Percentiles rank a stretch among this genome's conserved stretches.
phyloP scores from a whole-genome alignment of 2,113 vertebrate genomes.

The Gadus chalcogrammus region DNA sequence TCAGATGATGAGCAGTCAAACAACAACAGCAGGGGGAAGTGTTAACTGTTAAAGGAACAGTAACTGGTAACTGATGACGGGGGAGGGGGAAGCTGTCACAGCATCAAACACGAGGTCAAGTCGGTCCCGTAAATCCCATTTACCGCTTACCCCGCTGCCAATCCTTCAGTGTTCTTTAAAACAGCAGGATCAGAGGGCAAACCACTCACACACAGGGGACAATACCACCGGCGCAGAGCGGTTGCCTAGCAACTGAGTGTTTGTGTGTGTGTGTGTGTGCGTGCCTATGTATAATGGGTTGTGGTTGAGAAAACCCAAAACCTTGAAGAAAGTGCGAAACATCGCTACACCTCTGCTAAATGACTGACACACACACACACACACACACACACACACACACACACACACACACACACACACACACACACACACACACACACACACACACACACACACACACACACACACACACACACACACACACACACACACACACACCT shows the following conservation, averaged over 20 bases:
- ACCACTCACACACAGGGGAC: background rate
- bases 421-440: conserved; percentile 54
- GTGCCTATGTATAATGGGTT: conserved; percentile 19
- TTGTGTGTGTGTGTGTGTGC: conserved; percentile 33
- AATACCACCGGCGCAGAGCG: conserved; percentile 33
- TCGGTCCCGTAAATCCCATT: conserved; percentile 23
- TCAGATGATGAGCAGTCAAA: background rate
- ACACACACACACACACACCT: conserved; percentile 72
- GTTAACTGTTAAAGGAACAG: conserved; percentile 31
- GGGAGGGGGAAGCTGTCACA: background rate
- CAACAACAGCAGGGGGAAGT: conserved; percentile 15
- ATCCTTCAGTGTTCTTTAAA: conserved; percentile 10
- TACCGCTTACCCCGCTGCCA: conserved; percentile 24
- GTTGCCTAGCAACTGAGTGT: conserved; percentile 70
- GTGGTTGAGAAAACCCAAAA: background rate
- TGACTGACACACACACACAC: conserved; percentile 57
- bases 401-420: background rate
- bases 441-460: background rate
- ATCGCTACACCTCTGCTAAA: background rate
- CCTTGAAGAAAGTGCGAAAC: background rate
- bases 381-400: conserved; percentile 1
- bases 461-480: background rate
- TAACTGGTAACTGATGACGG: conserved; percentile 25
- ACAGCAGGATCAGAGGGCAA: conserved; percentile 27
- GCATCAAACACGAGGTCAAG: conserved; percentile 9